Evolutionary conservation across 2,888 invertebrate genomes (phyloP), one percentile per base, ranked within the genome.

Genomic region (Pristionchus exspectatus): DNA sequence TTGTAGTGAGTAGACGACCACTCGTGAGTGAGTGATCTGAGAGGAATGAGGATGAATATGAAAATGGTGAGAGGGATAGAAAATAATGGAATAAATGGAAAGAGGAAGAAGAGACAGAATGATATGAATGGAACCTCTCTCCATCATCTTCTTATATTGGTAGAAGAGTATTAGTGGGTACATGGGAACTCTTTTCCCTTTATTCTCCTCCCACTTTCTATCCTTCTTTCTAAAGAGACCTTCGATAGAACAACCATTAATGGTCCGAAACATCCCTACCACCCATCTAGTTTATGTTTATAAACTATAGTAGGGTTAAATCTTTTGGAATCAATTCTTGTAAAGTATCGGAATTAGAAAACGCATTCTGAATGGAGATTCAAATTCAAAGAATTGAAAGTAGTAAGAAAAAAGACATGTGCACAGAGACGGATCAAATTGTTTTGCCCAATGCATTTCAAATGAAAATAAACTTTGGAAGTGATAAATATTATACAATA

Each of bases 121-220:
- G 72, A 30, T 30, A 16, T 18, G 30, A 72, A 72, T 72, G 33
- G 14, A 33, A 30, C 12, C 33, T 72, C 30, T 21, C 33, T 33
- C 72, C 72, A 72, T 72, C 72, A 33, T 72, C 72, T 72, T 72
- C 72, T 72, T 72, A 72, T 72, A 72, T 72, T 72, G 72, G 30
- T 30, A 30, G 14, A 33, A 30, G 33, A 30, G 72, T 33, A 33
- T 30, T 30, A 72, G 72, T 72, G 72, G 72, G 72, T 72, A 72
- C 72, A 72, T 33, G 72, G 33, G 72, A 72, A 72, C 72, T 72
- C 72, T 33, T 30, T 33, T 33, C 24, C 72, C 72, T 72, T 33
- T 72, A 30, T 72, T 16, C 33, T 33, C 33, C 72, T 72, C 72
- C 33, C 72, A 16, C 69, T 69, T 33, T 72, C 72, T 24, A 30